Conservation (phyloP, 2,113 vertebrate genomes). For the Tetrax tetrax region DNA sequence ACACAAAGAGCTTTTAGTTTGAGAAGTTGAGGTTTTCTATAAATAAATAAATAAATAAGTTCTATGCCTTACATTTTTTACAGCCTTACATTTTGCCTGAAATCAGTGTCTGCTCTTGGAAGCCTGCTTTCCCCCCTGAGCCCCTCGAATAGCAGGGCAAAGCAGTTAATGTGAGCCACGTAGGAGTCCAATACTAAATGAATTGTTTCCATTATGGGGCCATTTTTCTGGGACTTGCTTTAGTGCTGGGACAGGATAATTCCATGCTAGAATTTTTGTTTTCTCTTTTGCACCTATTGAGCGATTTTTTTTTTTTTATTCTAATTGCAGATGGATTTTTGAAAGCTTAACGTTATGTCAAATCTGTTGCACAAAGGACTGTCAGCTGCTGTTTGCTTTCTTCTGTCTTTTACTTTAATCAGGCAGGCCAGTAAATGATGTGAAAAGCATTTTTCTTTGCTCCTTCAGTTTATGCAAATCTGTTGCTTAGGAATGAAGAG, state of each 20-base stretch:
- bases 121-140: neutral
- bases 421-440: constrained; percentile 8
- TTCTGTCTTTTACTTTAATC: constrained; percentile 35
- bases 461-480: constrained; percentile 59
- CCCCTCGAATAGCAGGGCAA: neutral
- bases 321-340: neutral
- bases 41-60: too few relatives aligned
- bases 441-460: constrained; percentile 47
- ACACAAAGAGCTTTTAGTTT: neutral
- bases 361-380: constrained; percentile 5
- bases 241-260: neutral
- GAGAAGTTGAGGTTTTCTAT: neutral
- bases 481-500: constrained; percentile 56
- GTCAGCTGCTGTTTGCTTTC: constrained; percentile 44
- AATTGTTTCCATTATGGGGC: neutral
- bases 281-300: neutral
- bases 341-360: constrained; percentile 14
- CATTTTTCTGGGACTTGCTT: neutral
- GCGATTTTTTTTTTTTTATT: neutral
- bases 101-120: neutral
- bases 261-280: neutral
- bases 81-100: too few relatives aligned
- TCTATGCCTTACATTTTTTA: too few relatives aligned
- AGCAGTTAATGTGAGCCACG: neutral
- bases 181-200: neutral